Evolutionary conservation across 1,140 invertebrate species (phyloP).

Genomic region (Planococcus citri): DNA sequence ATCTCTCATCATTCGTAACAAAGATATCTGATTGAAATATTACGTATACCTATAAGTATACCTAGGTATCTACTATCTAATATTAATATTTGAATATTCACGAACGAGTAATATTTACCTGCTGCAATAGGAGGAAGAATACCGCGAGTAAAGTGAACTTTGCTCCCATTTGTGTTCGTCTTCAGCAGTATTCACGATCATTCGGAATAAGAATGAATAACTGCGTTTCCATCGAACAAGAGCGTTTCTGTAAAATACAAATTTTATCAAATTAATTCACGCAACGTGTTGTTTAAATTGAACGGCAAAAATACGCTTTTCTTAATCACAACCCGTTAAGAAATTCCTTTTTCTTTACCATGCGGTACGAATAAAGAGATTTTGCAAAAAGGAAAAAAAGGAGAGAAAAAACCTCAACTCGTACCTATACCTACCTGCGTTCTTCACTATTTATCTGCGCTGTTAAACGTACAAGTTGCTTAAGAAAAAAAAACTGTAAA

Average conservation of each 20-base stretch:
- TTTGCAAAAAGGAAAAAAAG: background rate
- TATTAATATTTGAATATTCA: no score
- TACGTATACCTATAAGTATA: no score
- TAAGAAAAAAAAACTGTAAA: slow-evolving; percentile 2
- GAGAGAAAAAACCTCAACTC: background rate
- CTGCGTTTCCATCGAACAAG: slow-evolving; percentile 5
- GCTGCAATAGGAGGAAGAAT: background rate
- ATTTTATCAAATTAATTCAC: background rate
- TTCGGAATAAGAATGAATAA: slow-evolving; percentile 4
- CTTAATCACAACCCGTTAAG: background rate
- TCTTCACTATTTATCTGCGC: slow-evolving; percentile 6
- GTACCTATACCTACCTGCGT: no score
- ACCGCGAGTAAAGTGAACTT: background rate
- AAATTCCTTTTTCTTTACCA: background rate
- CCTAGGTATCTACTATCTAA: no score
- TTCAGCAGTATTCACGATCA: background rate
- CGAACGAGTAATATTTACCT: background rate
- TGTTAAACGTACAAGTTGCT: slow-evolving; percentile 3
- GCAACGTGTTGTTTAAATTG: background rate
- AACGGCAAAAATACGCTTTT: background rate
- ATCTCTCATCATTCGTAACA: no score
- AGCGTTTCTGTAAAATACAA: background rate
- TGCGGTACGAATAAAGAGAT: background rate
- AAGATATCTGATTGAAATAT: no score
- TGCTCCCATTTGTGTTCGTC: background rate